Evolutionary conservation across 2,888 invertebrate genomes (phyloP).

Genomic region (Pandemis corylana): DNA sequence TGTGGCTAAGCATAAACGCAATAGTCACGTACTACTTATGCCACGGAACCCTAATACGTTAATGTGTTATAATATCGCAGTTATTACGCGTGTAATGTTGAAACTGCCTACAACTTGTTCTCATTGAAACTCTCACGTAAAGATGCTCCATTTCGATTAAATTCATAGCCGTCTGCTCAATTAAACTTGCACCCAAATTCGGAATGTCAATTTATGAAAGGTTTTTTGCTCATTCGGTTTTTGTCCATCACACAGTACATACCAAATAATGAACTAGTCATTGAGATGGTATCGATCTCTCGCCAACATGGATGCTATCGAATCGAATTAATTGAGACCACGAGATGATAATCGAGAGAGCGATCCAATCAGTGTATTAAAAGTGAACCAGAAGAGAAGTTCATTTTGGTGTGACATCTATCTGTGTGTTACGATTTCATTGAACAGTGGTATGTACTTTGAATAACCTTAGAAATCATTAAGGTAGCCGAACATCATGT

Average conservation of each 20-base stretch:
- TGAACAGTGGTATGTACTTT: neutral
- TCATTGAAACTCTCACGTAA: slow-evolving; percentile 17
- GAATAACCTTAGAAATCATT: neutral
- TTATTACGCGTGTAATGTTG: slow-evolving; percentile 18
- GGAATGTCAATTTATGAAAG: slow-evolving; percentile 31
- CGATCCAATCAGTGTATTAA: slow-evolving; percentile 7
- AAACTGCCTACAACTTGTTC: slow-evolving; percentile 21
- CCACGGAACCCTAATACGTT: slow-evolving; percentile 9
- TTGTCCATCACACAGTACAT: slow-evolving; percentile 42
- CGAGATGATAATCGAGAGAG: slow-evolving; percentile 6
- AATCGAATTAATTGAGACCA: slow-evolving; percentile 52
- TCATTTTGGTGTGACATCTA: neutral
- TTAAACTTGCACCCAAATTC: slow-evolving; percentile 37
- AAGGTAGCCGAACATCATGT: neutral
- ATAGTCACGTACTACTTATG: neutral
- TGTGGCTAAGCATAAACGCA: neutral
- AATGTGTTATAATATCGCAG: slow-evolving; percentile 10
- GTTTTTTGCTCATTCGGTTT: slow-evolving; percentile 52
- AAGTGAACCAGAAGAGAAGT: neutral
- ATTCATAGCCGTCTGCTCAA: slow-evolving; percentile 31
- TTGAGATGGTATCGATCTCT: slow-evolving; percentile 52
- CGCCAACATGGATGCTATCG: slow-evolving; percentile 44
- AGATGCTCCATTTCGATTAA: slow-evolving; percentile 44
- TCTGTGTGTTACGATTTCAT: neutral
- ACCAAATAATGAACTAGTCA: slow-evolving; percentile 49